These are phyloP conservation scores for Lepidothrix coronata DNA, from an alignment of 2,113 vertebrate genomes.

Conservation along the genomic window DNA sequence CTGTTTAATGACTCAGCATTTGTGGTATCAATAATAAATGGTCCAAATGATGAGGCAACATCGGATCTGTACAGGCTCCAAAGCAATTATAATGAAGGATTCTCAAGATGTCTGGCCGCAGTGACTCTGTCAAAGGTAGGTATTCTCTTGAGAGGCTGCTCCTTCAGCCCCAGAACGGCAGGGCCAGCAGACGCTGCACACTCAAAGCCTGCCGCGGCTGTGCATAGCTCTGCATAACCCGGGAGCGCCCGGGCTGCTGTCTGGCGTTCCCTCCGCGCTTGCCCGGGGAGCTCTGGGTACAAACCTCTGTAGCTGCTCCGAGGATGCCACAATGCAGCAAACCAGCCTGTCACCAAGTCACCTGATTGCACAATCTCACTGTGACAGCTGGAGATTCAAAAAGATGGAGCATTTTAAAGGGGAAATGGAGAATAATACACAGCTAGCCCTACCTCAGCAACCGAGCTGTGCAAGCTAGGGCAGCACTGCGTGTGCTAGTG, in stretches of 20 bases:
- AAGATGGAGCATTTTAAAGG: conserved; percentile 62
- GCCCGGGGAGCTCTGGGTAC: neutral
- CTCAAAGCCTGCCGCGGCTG: accelerated
- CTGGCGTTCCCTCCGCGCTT: neutral
- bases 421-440: conserved; percentile 32
- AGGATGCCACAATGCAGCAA: conserved; percentile 59
- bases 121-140: neutral
- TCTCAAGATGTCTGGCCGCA: neutral
- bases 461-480: neutral
- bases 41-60: neutral
- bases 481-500: neutral
- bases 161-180: neutral
- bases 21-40: neutral
- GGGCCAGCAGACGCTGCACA: neutral
- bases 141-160: neutral
- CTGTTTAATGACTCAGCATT: conserved; percentile 47
- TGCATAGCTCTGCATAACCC: neutral
- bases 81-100: neutral
- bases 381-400: neutral
- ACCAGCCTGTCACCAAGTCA: conserved; percentile 40
- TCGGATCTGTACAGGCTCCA: neutral
- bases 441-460: neutral
- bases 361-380: conserved; percentile 37
- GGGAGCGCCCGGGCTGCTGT: neutral
- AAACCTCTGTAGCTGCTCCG: neutral